Evolutionary conservation across 2,888 invertebrate genomes (phyloP), one percentile per base, ranked within the genome.

Genomic region (Eugnorisma glareosa): DNA sequence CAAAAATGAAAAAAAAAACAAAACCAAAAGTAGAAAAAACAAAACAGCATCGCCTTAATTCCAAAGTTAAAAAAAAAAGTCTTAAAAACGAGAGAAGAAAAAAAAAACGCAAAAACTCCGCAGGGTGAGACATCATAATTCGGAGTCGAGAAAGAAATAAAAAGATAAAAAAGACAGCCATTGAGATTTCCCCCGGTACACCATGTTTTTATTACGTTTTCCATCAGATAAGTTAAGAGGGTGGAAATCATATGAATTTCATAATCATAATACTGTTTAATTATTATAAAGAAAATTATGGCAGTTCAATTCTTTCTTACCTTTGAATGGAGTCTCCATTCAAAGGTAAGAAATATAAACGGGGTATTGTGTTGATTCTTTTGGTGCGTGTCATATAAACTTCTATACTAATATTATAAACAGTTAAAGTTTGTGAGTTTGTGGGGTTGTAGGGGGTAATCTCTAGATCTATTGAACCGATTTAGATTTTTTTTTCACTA

Each of bases 131-230:
- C 88, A 87, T 91, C 90, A 91, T 92, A 93, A 92, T 92, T 92
- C 84, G 86, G 86, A 91, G 88, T 83, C 85, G 88, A 84, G 88
- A 91, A 92, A 92, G 89, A 79, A 89, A 89, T 90, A 93, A 92
- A 92, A 91, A 92, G 91, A 92, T 91, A 93, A 93, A 93, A 51
- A 73, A 92, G 86, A 86, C 86, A 89, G 87, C 88, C 91, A 91
- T 91, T 90, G 89, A 93, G 92, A 94, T 95, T 95, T 94, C 95
- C 95, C 95, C 90, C 87, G 95, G 94, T 79, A 91, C 92, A 90
- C 84, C 88, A 86, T 89, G 92, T 92, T 93, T 94, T 94, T 94
- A 93, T 94, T 93, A 92, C 92, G 91, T 91, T 91, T 86, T 79
- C 87, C 91, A 92, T 94, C 92, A 90, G 94, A 94, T 94, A 94